These are phyloP conservation scores for Collichthys lucidus DNA, from an alignment of 2,113 vertebrate species.

Conservation along the genomic window DNA sequence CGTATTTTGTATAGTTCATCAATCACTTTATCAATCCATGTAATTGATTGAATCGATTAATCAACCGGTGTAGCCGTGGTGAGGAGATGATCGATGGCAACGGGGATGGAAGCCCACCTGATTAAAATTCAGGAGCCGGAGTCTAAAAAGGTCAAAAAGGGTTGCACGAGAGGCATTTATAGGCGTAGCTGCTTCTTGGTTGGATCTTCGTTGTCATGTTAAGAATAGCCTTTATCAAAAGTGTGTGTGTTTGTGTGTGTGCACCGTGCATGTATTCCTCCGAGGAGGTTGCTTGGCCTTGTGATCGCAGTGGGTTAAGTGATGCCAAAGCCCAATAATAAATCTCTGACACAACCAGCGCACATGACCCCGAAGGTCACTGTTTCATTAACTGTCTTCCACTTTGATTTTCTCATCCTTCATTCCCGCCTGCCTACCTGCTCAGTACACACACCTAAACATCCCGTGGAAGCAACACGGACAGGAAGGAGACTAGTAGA, in stretches of 20 bases:
- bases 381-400: constrained; percentile 83
- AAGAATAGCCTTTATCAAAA: constrained; percentile 39
- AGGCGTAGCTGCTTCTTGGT: constrained; percentile 22
- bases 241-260: neutral
- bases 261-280: constrained; percentile 34
- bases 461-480: neutral
- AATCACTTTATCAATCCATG: constrained; percentile 68
- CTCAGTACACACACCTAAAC: neutral
- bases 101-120: constrained; percentile 17
- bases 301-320: constrained; percentile 64
- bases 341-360: constrained; percentile 76
- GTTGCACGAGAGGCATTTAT: constrained; percentile 51
- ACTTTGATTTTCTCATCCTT: constrained; percentile 77
- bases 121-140: constrained; percentile 66
- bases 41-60: constrained; percentile 71
- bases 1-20: constrained; percentile 48
- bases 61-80: constrained; percentile 48
- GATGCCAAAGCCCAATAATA: constrained; percentile 78
- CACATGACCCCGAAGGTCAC: constrained; percentile 80
- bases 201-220: constrained; percentile 36
- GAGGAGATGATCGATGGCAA: constrained; percentile 63
- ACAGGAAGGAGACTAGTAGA: neutral
- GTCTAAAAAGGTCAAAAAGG: constrained; percentile 67
- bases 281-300: constrained; percentile 64
- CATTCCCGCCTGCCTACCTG: constrained; percentile 13